phyloP scores from a whole-genome alignment of 2,797 vertebrate genomes.

The Glyptemys insculpta region DNA sequence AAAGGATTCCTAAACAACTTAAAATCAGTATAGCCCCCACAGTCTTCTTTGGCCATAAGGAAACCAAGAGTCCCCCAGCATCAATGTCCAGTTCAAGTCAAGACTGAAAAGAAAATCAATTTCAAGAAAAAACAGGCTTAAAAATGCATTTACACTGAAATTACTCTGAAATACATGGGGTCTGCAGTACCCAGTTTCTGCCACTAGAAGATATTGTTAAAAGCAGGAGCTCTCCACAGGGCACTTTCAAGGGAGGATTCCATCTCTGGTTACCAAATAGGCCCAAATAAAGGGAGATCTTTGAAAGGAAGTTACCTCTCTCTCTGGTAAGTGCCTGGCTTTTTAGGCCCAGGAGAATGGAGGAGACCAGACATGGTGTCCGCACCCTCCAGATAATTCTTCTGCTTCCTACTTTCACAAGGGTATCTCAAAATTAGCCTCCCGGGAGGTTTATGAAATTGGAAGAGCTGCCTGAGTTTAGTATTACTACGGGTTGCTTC shows the following conservation, averaged over 20 bases:
- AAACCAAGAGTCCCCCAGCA: background rate
- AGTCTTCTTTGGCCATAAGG: background rate
- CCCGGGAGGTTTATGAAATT: background rate
- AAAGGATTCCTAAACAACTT: background rate
- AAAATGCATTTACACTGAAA: background rate
- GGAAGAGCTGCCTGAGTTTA: conserved; percentile 25
- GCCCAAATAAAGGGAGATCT: background rate
- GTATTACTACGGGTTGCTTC: background rate
- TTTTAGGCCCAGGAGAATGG: background rate
- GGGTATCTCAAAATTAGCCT: background rate
- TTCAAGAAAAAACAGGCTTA: background rate
- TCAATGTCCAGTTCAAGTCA: accelerated
- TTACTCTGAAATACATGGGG: background rate
- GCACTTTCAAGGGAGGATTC: no score
- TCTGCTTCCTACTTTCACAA: background rate
- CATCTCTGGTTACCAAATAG: background rate
- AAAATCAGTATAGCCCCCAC: background rate
- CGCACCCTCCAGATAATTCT: background rate
- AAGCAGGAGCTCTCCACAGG: background rate
- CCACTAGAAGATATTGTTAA: background rate
- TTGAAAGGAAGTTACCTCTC: background rate
- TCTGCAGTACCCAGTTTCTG: background rate
- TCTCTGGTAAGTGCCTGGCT: background rate
- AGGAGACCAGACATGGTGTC: background rate
- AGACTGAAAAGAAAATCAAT: background rate